phyloP scores from a whole-genome alignment of 2,113 vertebrate species.

The Callocephalon fimbriatum region DNA sequence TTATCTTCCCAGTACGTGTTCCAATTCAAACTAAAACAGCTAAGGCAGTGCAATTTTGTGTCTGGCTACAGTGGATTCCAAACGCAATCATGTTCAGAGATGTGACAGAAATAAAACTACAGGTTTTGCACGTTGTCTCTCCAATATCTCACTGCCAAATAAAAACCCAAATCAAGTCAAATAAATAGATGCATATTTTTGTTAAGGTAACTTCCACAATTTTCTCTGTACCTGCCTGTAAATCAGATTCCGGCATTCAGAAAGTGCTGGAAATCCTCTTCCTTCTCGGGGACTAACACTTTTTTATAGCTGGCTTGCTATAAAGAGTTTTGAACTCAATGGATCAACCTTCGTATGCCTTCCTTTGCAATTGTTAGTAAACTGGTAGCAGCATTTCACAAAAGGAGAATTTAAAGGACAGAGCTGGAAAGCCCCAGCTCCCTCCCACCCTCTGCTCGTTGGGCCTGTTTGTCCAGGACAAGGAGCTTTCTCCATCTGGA shows the following conservation, averaged over 20 bases:
- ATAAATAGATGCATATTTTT: constrained; percentile 93
- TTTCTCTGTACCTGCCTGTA: constrained; percentile 78
- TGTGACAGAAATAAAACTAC: constrained; percentile 72
- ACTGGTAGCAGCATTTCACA: constrained; percentile 91
- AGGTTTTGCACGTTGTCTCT: constrained; percentile 75
- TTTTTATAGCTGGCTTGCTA: constrained; percentile 78
- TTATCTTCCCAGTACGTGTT: too few species aligned
- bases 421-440: constrained; percentile 57
- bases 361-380: constrained; percentile 84
- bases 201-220: constrained; percentile 85
- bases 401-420: constrained; percentile 75
- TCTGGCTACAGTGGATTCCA: too few species aligned
- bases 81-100: constrained; percentile 68
- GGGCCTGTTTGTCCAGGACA: constrained; percentile 67
- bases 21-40: too few species aligned
- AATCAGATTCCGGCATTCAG: constrained; percentile 68
- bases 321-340: constrained; percentile 78
- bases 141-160: constrained; percentile 73
- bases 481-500: constrained; percentile 71
- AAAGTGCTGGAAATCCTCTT: constrained; percentile 70
- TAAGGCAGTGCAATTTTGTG: too few species aligned
- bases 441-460: constrained; percentile 50
- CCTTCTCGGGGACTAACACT: constrained; percentile 73
- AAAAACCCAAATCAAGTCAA: constrained; percentile 84
- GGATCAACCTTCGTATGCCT: constrained; percentile 72